Evolutionary conservation across 2,888 invertebrate species (phyloP), one percentile per base, ranked within the genome.

Genomic region (Cerastis rubricosa): DNA sequence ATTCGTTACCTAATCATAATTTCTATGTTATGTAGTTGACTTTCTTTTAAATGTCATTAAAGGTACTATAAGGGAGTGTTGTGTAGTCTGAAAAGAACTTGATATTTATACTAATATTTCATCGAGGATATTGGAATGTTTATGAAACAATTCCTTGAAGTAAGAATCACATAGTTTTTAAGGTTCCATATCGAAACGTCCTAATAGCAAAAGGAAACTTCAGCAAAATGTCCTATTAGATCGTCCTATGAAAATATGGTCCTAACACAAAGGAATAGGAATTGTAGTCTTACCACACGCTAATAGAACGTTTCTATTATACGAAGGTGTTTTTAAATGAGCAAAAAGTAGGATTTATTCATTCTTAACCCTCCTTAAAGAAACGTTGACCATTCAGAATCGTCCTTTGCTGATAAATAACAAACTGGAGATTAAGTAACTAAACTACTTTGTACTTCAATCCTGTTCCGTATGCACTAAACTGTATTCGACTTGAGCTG

Each of bases 1-100:
- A 67, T 43, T 43, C 35, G 66, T 83, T 78, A 83, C 59, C 45
- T 70, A 72, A 86, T 86, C 40, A 77, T 63, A 83, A 59, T 54
- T 49, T 45, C 25, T 35, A 59, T 17, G 68, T 65, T 70, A 74
- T 69, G 54, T 54, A 61, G 35, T 45, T 35, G n/a, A 68, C 54
- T 81, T 81, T 80, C 80, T n/a, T 80, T 35, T 17, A 45, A 65
- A 54, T 51, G 29, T 11, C 59, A 19, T 80, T 67, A 47, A 81
- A 71, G 63, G 73, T 0, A 51, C 14, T 1, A 29, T 1, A 43
- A 25, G 9, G 40, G 73, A 71, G 64, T 81, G 67, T n/a, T 6
- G 40, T 14, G 1, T 9, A 47, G 17, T 43, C 66, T 70, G 47
- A 14, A 22, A 35, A 61, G 19, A 69, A 66, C 14, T 47, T 40